phyloP scores from a whole-genome alignment of 2,797 vertebrate genomes.

The Rousettus madagascariensis region DNA sequence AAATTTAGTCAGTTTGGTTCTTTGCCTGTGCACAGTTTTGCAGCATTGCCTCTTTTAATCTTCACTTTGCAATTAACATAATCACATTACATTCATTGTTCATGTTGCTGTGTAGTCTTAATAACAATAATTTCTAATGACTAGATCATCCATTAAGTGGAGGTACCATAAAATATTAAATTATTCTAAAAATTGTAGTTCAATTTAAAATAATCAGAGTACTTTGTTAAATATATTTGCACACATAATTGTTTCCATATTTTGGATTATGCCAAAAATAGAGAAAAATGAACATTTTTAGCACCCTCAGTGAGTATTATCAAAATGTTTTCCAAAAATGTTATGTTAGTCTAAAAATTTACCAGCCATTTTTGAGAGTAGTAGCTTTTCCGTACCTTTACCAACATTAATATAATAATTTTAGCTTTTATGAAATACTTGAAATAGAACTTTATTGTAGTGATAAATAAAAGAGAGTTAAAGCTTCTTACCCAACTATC shows the following conservation, averaged over 20 bases:
- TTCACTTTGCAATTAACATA: slow-evolving; percentile 19
- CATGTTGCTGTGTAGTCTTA: background rate
- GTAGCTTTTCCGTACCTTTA: background rate
- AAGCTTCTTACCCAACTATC: background rate
- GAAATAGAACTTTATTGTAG: background rate
- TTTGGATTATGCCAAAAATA: slow-evolving; percentile 15
- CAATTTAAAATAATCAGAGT: slow-evolving; percentile 13
- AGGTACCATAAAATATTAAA: slow-evolving; percentile 33
- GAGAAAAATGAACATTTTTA: slow-evolving; percentile 3
- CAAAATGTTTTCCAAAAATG: background rate
- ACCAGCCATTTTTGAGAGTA: background rate
- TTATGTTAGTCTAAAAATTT: slow-evolving; percentile 2
- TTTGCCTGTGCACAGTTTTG: background rate
- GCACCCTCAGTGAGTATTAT: background rate
- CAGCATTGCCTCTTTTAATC: slow-evolving; percentile 4
- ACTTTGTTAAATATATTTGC: slow-evolving; percentile 26
- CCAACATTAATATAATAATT: background rate
- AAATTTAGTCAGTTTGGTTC: background rate
- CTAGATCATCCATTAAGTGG: background rate
- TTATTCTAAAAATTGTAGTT: slow-evolving; percentile 44
- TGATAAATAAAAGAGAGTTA: background rate
- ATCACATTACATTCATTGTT: background rate
- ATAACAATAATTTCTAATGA: slow-evolving; percentile 48
- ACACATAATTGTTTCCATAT: background rate
- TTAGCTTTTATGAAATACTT: slow-evolving; percentile 10